Percentiles rank a stretch among this genome's conserved stretches.
These are phyloP conservation scores for Dermatemys mawii DNA, from an alignment of 2,113 vertebrate genomes.

Conservation along the genomic window DNA sequence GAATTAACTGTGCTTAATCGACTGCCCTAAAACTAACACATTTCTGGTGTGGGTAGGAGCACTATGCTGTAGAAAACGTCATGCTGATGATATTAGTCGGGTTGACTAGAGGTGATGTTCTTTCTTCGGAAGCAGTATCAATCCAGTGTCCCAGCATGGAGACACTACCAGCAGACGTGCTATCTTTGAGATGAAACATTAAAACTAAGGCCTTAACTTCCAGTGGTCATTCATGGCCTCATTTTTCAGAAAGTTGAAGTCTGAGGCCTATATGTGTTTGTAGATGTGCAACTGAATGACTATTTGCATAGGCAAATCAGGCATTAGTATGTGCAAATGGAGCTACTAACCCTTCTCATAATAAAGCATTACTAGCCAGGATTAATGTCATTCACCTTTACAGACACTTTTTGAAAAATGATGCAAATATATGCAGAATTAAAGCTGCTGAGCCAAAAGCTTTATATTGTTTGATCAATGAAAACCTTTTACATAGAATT, in stretches of 20 bases:
- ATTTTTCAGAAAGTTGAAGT: neutral
- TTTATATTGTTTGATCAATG: neutral
- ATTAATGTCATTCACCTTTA: neutral
- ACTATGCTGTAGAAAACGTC: neutral
- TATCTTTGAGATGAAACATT: too few relatives aligned
- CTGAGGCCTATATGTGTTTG: neutral
- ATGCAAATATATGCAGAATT: neutral
- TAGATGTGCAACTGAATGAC: fast-evolving
- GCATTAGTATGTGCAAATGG: neutral
- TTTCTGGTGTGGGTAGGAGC: fast-evolving
- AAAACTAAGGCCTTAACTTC: fast-evolving
- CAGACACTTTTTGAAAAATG: neutral
- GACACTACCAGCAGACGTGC: fast-evolving
- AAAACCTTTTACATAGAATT: neutral
- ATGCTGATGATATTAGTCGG: fast-evolving
- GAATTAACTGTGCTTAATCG: too few relatives aligned
- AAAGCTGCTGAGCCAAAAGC: neutral
- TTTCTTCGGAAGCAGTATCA: fast-evolving
- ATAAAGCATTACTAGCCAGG: neutral
- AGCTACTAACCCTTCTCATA: neutral
- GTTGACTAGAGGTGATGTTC: neutral
- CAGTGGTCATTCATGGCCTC: neutral
- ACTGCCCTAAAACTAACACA: neutral
- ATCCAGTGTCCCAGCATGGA: fast-evolving
- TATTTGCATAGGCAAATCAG: neutral